These are phyloP conservation scores for Thunnus albacares DNA, from an alignment of 2,797 vertebrate genomes.

Conservation along the genomic window DNA sequence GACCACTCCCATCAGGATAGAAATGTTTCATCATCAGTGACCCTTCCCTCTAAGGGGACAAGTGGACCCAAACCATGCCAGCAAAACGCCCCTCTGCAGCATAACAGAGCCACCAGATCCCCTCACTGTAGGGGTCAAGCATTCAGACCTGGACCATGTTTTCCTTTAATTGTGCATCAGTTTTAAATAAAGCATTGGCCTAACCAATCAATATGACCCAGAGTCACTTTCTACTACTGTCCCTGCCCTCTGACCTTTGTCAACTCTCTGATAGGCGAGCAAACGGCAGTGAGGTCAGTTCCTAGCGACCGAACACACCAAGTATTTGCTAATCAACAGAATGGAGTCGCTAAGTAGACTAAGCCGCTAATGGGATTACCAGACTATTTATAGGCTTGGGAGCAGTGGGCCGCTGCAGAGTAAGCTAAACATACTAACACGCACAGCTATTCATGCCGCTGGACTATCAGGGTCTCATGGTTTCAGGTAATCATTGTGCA, in stretches of 20 bases:
- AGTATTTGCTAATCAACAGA: slow-evolving; percentile 67
- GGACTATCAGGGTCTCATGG: neutral
- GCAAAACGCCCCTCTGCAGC: too few relatives aligned
- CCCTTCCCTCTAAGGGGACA: too few relatives aligned
- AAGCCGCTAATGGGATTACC: slow-evolving; percentile 81
- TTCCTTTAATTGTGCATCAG: too few relatives aligned
- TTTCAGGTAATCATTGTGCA: neutral
- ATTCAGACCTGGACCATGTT: too few relatives aligned
- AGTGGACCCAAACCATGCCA: too few relatives aligned
- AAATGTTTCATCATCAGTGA: too few relatives aligned
- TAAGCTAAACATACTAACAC: slow-evolving; percentile 43
- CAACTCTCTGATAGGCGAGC: neutral
- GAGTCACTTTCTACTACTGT: slow-evolving; percentile 10
- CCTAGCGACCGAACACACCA: slow-evolving; percentile 30
- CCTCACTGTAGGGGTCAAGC: too few relatives aligned
- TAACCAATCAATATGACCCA: neutral
- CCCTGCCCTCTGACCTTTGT: slow-evolving; percentile 40
- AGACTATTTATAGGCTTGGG: slow-evolving; percentile 71
- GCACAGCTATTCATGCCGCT: slow-evolving; percentile 16
- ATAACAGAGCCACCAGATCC: too few relatives aligned
- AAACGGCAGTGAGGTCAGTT: slow-evolving; percentile 16
- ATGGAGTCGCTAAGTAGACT: slow-evolving; percentile 57
- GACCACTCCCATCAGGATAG: too few relatives aligned
- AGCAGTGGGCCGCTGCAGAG: slow-evolving; percentile 37
- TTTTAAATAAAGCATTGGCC: neutral